Base-by-base conservation (phyloP, 2,113 vertebrate genomes). In the Mellivora capensis region DNA sequence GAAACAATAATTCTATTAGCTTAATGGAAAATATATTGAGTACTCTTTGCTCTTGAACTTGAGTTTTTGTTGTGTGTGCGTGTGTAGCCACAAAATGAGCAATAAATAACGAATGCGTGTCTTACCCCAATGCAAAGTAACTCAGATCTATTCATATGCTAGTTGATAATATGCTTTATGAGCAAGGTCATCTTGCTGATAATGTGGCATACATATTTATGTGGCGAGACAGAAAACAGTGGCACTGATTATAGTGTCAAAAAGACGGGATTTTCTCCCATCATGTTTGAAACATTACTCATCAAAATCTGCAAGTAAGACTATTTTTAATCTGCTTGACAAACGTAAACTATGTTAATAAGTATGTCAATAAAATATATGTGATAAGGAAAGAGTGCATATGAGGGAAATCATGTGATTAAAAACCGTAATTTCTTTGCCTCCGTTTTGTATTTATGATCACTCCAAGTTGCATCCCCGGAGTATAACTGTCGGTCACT, bases 21-120 rank as follows among this genome's bases (percentile, higher is more conserved):
- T 87, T 91, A 90, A 62, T 72, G 54, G 62, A 87, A 93, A 80
- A 89, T 91, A 83, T 93, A 34, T 71, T 89, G 83, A 93, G 23
- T 31, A n/a, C 5, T 64, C 1, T 85, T 91, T 80, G 90, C 76
- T 97, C 25, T 81, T 83, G 57, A 93, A 88, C 27, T 91, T 93
- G 15, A 93, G 31, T 93, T 81, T 97, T 84, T 87, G 39, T 77
- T 27, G n/a, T 89, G 67, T 42, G 67, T 80, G 4, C 37, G 6
- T 47, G 4, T 17, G 7, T 52, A 15, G 15, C 20, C 42, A 52
- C n/a, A 82, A 96, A 97, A 77, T 82, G 39, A 96, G 8, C 21
- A 87, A 6, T 54, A 72, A 37, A 25, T 57, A 88, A 87, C 89
- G 47, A 96, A 54, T 74, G 27, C 6, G 27, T 76, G 47, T 4